Evolutionary conservation across 2,888 invertebrate genomes (phyloP).

Genomic region (Torymus tubicola): DNA sequence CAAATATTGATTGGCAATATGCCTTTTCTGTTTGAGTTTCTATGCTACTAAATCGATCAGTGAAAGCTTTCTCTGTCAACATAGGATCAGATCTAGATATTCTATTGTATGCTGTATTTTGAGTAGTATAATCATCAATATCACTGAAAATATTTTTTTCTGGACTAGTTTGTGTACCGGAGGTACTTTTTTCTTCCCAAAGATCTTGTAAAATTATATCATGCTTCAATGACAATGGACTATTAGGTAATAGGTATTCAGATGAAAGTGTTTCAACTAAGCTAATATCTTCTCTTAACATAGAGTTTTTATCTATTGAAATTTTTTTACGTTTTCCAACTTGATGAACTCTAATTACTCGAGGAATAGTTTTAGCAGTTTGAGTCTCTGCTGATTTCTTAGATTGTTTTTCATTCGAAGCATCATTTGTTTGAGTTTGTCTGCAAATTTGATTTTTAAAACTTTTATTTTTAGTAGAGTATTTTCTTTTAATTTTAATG

Average conservation of each 20-base stretch:
- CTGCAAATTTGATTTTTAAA: constrained; percentile 66
- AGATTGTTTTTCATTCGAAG: constrained; percentile 63
- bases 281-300: constrained; percentile 64
- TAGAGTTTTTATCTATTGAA: constrained; percentile 56
- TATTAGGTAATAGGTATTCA: constrained; percentile 69
- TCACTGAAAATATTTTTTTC: constrained; percentile 70
- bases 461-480: constrained; percentile 57
- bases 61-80: constrained; percentile 69
- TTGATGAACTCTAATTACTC: constrained; percentile 54
- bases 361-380: constrained; percentile 62
- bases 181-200: constrained; percentile 74
- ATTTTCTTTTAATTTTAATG: constrained; percentile 61
- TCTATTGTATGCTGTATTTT: constrained; percentile 62
- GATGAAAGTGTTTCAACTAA: constrained; percentile 63
- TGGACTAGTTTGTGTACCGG: constrained; percentile 74
- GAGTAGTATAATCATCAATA: constrained; percentile 68
- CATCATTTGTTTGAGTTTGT: constrained; percentile 71
- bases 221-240: constrained; percentile 70
- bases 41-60: constrained; percentile 69
- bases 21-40: constrained; percentile 74
- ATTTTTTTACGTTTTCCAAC: constrained; percentile 52
- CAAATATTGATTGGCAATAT: constrained; percentile 69
- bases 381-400: constrained; percentile 72
- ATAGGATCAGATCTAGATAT: constrained; percentile 71
- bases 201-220: constrained; percentile 71